Base-by-base conservation (phyloP, 2,113 vertebrate species). In the Leuciscus idus region DNA sequence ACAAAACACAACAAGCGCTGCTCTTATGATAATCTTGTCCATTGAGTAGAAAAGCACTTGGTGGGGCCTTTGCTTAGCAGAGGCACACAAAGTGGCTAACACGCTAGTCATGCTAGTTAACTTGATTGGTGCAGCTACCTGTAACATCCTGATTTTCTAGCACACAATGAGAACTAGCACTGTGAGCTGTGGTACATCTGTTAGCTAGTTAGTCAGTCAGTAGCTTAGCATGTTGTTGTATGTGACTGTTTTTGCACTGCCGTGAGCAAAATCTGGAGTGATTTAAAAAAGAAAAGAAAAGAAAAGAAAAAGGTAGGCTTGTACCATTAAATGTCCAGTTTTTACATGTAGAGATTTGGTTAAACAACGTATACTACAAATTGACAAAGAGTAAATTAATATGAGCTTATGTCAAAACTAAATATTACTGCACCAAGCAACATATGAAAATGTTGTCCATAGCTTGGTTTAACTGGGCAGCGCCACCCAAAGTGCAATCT, bases 71-170 rank as follows among this genome's bases (percentile, higher is more conserved):
- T 83, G 83, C 86, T 89, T 55, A 74, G 79, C 57, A 84, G 76
- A 89, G 90, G 88, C 89, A 91, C 91, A 89, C 92, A 91, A 88
- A 93, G 91, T 92, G 92, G 88, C 90, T 93, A 94, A 94, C 93
- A 92, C 91, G 92, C 93, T 95, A 90, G 94, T 91, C 91, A 94
- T 93, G 81, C 73, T 90, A 92, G 62, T 52, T 74, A n/a, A 80
- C 74, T 55, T 77, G 48, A 50, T 77, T 36, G 64, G 50, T 12
- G 48, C 89, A 94, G 92, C 91, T 94, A 91, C 64, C 28, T 4
- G 21, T 33, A 78, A 33, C 64, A 55, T 66, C 15, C 75, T 50
- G 28, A 48, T 33, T 46, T 75, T 30, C 80, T 75, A 48, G 66
- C 50, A 83, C 30, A 79, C 50, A 28, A 77, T 70, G 61, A 50